Conservation (phyloP, 2,888 invertebrate genomes). For the Drosophila picticornis region DNA sequence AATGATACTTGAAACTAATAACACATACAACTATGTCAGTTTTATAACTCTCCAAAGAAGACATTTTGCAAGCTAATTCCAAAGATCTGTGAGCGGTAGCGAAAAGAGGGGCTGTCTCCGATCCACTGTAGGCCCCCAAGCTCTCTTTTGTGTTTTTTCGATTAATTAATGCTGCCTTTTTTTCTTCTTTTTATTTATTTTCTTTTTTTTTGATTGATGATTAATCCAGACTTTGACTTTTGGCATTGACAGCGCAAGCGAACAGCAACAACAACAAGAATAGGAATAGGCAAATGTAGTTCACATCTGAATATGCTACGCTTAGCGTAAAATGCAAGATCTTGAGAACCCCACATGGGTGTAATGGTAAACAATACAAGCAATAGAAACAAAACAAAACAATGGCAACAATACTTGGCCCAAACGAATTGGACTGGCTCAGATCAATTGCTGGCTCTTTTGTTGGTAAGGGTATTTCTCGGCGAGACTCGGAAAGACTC, state of each 20-base stretch:
- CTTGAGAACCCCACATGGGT: neutral
- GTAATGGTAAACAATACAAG: neutral
- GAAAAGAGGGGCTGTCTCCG: neutral
- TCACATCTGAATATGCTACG: constrained; percentile 8
- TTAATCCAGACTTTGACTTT: constrained; percentile 80
- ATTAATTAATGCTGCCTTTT: constrained; percentile 68
- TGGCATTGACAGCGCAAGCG: constrained; percentile 60
- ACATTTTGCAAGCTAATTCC: constrained; percentile 10
- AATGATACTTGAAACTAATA: constrained; percentile 7
- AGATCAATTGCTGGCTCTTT: neutral
- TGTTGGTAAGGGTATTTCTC: constrained; percentile 27
- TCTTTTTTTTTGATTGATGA: constrained; percentile 72
- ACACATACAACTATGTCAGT: constrained; percentile 15
- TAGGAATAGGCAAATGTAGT: constrained; percentile 24
- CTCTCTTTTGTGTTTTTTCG: constrained; percentile 45
- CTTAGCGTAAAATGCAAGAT: neutral
- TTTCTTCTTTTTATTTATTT: constrained; percentile 6
- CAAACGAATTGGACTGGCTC: neutral
- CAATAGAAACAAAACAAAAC: neutral
- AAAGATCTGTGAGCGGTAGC: neutral
- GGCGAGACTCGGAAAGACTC: constrained; percentile 5
- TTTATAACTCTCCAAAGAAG: constrained; percentile 51
- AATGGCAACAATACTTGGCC: neutral
- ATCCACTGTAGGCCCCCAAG: constrained; percentile 2
- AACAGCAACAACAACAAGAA: constrained; percentile 19